Conservation (phyloP, 2,888 invertebrate genomes). For the Pilophorus perplexus region DNA sequence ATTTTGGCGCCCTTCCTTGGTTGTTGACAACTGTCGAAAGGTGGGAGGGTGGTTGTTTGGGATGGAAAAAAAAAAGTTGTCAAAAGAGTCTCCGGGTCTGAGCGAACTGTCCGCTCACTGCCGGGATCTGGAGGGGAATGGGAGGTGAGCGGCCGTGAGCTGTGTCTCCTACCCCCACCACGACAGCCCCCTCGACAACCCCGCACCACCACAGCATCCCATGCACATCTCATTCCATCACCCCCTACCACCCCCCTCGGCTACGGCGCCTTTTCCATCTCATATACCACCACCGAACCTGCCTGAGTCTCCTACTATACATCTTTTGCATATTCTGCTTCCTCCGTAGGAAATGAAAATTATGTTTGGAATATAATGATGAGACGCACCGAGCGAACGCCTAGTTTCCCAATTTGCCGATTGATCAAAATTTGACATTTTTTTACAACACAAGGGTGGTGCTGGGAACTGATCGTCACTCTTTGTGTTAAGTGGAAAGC, state of each 20-base stretch:
- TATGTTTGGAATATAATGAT: too few relatives aligned
- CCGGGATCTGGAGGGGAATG: slow-evolving; percentile 37
- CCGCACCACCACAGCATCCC: slow-evolving; percentile 12
- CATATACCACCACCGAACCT: slow-evolving; percentile 16
- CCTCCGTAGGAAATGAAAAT: slow-evolving; percentile 26
- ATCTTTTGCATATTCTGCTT: slow-evolving; percentile 35
- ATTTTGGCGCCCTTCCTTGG: slow-evolving; percentile 41
- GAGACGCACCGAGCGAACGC: too few relatives aligned
- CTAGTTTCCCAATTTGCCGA: too few relatives aligned
- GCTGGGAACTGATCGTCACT: too few relatives aligned
- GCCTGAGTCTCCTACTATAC: slow-evolving; percentile 23
- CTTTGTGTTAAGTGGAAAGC: too few relatives aligned
- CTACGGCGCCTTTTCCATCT: neutral
- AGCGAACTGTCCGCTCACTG: neutral
- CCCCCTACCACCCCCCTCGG: neutral
- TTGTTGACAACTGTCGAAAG: slow-evolving; percentile 10
- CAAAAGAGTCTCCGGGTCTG: too few relatives aligned
- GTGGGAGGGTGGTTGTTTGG: too few relatives aligned
- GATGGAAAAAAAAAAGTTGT: too few relatives aligned
- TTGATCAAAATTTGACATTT: too few relatives aligned
- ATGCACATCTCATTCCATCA: neutral
- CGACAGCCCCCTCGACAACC: neutral
- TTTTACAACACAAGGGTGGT: too few relatives aligned
- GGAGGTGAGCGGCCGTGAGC: slow-evolving; percentile 14
- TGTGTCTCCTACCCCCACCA: slow-evolving; percentile 28